These are phyloP conservation scores for Eulacestoma nigropectus DNA, from an alignment of 2,113 vertebrate genomes.

Conservation along the genomic window DNA sequence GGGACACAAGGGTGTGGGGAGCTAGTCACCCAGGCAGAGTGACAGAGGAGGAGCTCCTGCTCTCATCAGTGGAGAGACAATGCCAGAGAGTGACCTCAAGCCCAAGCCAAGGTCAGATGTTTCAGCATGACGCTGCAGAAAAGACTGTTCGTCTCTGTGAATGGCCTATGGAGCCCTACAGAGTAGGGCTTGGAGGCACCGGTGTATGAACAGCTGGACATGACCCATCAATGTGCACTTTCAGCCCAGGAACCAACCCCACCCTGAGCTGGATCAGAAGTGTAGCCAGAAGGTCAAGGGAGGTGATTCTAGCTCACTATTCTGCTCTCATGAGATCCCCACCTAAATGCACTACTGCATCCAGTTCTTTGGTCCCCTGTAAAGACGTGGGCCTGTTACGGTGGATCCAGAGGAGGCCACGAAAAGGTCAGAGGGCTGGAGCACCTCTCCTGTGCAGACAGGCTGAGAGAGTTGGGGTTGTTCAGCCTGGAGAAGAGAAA, in stretches of 20 bases:
- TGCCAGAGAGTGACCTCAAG: background rate
- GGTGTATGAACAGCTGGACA: background rate
- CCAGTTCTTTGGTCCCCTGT: background rate
- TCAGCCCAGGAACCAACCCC: background rate
- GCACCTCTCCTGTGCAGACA: background rate
- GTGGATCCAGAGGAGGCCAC: background rate
- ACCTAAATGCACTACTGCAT: background rate
- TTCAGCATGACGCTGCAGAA: background rate
- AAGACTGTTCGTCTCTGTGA: background rate
- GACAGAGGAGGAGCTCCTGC: background rate
- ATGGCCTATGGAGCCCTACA: background rate
- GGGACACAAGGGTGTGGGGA: background rate
- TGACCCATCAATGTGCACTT: fast-evolving
- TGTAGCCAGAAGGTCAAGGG: background rate
- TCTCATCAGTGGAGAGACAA: background rate
- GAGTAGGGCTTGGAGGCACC: background rate
- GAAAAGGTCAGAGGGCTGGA: background rate
- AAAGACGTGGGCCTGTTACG: background rate
- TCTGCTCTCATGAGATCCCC: background rate
- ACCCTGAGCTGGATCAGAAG: background rate
- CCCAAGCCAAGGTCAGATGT: background rate
- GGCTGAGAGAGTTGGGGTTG: background rate
- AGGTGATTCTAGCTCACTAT: background rate
- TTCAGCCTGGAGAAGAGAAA: background rate
- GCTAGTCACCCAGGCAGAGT: background rate